Evolutionary conservation across 1,140 invertebrate genomes (phyloP).

Genomic region (Brachionus koreanus): DNA sequence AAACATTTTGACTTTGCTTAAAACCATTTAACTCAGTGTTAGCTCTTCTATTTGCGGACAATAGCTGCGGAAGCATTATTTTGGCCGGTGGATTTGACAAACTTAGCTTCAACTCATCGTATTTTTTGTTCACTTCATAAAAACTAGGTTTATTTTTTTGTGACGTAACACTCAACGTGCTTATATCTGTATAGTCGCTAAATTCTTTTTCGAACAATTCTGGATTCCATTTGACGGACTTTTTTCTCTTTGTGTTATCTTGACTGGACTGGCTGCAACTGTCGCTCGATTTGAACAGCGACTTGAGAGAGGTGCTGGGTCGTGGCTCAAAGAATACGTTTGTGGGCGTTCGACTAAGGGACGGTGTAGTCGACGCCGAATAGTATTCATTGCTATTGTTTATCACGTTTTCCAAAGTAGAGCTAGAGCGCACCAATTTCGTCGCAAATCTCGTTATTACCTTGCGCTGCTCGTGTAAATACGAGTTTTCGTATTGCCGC

Average conservation of each 20-base stretch:
- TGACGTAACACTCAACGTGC: neutral
- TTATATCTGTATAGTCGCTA: neutral
- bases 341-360: neutral
- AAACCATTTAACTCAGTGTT: neutral
- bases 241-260: neutral
- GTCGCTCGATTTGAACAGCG: neutral
- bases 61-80: neutral
- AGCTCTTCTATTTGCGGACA: neutral
- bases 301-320: neutral
- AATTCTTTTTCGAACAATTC: neutral
- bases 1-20: neutral
- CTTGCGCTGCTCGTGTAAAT: slow-evolving; percentile 1
- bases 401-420: neutral
- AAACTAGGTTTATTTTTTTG: neutral
- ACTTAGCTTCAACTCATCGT: neutral
- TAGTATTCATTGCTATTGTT: neutral
- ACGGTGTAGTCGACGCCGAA: neutral
- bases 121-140: slow-evolving; percentile 35
- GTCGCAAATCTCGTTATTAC: slow-evolving; percentile 3
- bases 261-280: neutral
- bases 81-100: slow-evolving; percentile 6
- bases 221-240: neutral
- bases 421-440: neutral
- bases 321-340: neutral
- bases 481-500: neutral